Base-by-base conservation (phyloP, 2,888 invertebrate genomes). In the Sphaerophoria rueppellii region DNA sequence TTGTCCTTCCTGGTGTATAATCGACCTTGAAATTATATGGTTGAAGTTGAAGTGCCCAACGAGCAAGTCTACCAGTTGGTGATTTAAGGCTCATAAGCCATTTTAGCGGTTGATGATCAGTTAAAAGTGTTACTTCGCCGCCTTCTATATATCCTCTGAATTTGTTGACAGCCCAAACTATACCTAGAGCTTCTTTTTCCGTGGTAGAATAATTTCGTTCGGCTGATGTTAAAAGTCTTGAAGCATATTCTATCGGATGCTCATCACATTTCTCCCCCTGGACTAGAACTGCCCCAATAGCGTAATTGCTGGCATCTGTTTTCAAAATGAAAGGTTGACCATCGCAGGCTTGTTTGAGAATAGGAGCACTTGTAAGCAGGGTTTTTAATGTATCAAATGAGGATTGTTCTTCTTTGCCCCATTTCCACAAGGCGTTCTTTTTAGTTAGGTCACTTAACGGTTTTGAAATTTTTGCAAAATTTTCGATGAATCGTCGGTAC, bases 381-480 rank as follows among this genome's bases (percentile, higher is more conserved):
- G 50, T 0, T 54, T 43, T 72, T 11, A 61, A 34, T 7, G 52
- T 61, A 12, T 72, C 37, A 4, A 72, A 72, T 3, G 60, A 32
- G 6, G 14, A 24, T 14, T 52, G 37, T 40, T 72, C 72, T 11
- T 54, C 55, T n/a, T 34, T 40, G 1, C 12, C 52, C 72, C 58
- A 60, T 11, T 58, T 58, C 37, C 58, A 40, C 5, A 37, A 5
- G 5, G 58, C 16, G 0, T 4, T 76, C 55, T 90, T 90, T 6
- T 75, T 87, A 0, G 89, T 89, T 0, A 90, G 72, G 0, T 57
- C 32, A 0, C 89, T 90, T 4, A 90, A 54, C 2, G 90, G 89
- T 67, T 87, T 72, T 0, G 89, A 87, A 0, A 89, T 87, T 16
- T 67, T 24, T 14, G 46, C 55, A 5, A 87, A 24, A 24, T 24